Evolutionary conservation across 2,888 invertebrate species (phyloP).

Genomic region (Atrina japonica): DNA sequence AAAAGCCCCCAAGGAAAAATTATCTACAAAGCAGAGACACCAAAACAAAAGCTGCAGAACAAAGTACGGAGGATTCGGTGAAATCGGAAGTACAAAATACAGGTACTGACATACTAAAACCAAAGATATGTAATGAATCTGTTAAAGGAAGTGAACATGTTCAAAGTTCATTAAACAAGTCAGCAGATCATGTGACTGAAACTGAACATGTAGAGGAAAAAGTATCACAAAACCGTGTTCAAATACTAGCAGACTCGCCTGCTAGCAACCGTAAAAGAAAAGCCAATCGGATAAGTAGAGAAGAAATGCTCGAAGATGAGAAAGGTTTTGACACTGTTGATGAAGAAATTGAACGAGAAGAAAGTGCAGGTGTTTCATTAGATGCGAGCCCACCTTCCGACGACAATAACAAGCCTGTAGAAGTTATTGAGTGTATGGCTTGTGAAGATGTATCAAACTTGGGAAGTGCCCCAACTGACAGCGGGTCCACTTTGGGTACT

Average conservation of each 20-base stretch:
- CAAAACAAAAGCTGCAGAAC: constrained; percentile 5
- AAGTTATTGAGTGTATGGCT: neutral
- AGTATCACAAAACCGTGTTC: constrained; percentile 1
- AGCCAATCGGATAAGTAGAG: constrained; percentile 17
- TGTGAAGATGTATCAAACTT: neutral
- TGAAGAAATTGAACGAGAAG: constrained; percentile 22
- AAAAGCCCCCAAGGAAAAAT: constrained; percentile 45
- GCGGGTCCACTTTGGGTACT: neutral
- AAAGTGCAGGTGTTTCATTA: neutral
- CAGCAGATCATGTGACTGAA: neutral
- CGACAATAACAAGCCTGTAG: neutral
- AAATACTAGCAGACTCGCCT: constrained; percentile 13
- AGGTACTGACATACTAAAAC: neutral
- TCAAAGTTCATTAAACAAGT: too few relatives aligned
- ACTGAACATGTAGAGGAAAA: neutral
- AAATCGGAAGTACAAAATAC: too few relatives aligned
- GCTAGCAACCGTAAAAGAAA: constrained; percentile 11
- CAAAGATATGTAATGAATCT: neutral
- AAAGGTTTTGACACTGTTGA: constrained; percentile 3
- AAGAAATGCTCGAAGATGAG: neutral
- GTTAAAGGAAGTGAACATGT: too few relatives aligned
- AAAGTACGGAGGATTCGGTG: constrained; percentile 16
- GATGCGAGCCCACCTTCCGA: neutral
- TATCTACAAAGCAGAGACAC: constrained; percentile 20
- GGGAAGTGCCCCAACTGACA: neutral